Evolutionary conservation across 2,113 vertebrate species (phyloP).

Genomic region (Oryzias celebensis): DNA sequence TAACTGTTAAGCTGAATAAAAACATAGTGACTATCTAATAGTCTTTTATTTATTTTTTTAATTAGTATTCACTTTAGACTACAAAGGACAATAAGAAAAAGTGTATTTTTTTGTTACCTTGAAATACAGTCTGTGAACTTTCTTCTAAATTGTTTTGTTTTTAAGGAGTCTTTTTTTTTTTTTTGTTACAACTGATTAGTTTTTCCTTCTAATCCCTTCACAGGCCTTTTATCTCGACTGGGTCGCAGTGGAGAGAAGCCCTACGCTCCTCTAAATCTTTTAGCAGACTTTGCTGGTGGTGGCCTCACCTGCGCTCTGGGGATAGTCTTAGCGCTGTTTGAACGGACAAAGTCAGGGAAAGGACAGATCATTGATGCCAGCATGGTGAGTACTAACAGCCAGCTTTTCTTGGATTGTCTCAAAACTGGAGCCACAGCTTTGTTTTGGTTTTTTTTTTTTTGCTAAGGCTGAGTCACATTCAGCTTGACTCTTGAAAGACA

Average conservation of each 20-base stretch:
- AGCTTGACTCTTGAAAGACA: neutral
- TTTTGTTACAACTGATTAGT: neutral
- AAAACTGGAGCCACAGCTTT: too few relatives aligned
- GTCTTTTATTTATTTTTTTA: too few relatives aligned
- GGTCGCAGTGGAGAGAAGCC: slow-evolving; percentile 87
- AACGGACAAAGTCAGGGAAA: slow-evolving; percentile 85
- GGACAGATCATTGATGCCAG: slow-evolving; percentile 91
- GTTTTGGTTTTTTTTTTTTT: too few relatives aligned
- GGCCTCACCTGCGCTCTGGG: slow-evolving; percentile 87
- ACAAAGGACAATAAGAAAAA: too few relatives aligned
- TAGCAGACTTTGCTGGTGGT: slow-evolving; percentile 94
- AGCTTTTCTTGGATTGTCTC: too few relatives aligned
- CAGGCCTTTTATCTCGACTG: slow-evolving; percentile 89
- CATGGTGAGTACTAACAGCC: slow-evolving; percentile 83
- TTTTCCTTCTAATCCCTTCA: slow-evolving; percentile 1
- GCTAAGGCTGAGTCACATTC: neutral
- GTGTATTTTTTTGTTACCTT: too few relatives aligned
- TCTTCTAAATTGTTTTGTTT: neutral
- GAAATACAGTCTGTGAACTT: neutral
- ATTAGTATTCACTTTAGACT: too few relatives aligned
- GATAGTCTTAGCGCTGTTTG: slow-evolving; percentile 86
- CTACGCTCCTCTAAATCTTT: slow-evolving; percentile 83
- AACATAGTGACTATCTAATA: too few relatives aligned
- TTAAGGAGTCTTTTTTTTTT: neutral
- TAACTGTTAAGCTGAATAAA: too few relatives aligned